phyloP scores from a whole-genome alignment of 2,113 vertebrate species.

The Amazona vittata region DNA sequence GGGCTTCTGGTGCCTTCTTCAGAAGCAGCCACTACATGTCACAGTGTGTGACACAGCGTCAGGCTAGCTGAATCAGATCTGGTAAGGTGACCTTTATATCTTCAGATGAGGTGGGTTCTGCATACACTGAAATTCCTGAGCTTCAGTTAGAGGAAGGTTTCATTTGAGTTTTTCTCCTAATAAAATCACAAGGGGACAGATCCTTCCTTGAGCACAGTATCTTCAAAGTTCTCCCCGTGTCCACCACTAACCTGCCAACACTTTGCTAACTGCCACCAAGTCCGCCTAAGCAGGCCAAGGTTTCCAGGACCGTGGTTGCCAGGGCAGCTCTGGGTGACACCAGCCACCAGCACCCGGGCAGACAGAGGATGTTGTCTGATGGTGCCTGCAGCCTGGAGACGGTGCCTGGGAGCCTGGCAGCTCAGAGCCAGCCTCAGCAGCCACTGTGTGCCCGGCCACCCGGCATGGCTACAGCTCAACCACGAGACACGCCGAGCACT shows the following conservation, averaged over 20 bases:
- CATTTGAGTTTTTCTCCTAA: neutral
- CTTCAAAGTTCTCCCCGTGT: neutral
- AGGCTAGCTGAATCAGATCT: neutral
- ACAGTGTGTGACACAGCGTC: neutral
- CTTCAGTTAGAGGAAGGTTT: neutral
- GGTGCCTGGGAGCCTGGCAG: neutral
- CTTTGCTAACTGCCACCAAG: accelerated
- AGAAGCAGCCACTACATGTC: neutral
- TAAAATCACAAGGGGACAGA: neutral
- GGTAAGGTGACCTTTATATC: neutral
- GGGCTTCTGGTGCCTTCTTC: neutral
- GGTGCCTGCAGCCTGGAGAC: neutral
- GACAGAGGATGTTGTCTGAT: neutral
- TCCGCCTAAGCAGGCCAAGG: neutral
- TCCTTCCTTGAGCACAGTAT: neutral
- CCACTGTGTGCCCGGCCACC: accelerated
- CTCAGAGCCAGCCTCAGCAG: neutral
- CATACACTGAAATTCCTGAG: neutral
- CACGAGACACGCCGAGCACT: neutral
- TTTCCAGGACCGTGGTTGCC: neutral
- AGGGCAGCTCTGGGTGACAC: neutral
- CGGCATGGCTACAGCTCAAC: neutral
- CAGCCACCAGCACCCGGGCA: accelerated
- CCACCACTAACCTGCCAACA: neutral
- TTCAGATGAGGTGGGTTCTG: neutral